phyloP scores from a whole-genome alignment of 2,797 vertebrate species.

The Leucoraja ocellata region DNA sequence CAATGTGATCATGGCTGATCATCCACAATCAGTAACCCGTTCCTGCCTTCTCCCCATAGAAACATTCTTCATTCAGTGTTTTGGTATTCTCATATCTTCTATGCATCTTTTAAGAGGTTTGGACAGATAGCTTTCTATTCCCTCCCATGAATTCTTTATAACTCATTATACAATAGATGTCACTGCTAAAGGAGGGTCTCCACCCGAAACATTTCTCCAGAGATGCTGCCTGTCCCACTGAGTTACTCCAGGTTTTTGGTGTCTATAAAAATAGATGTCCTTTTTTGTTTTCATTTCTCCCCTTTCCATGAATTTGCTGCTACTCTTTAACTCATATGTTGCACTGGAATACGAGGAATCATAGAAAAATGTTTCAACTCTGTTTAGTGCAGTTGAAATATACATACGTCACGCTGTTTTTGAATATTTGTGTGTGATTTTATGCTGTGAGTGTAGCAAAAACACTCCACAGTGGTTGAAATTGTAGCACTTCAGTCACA shows the following conservation, averaged over 20 bases:
- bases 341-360: background rate
- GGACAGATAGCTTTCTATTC: background rate
- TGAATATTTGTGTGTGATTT: too few species aligned
- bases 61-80: background rate
- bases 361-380: background rate
- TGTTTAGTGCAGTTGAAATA: background rate
- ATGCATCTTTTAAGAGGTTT: background rate
- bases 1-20: too few species aligned
- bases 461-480: too few species aligned
- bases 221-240: too few species aligned
- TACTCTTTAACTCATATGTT: background rate
- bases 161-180: background rate
- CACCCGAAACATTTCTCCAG: too few species aligned
- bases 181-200: too few species aligned
- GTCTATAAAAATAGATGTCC: background rate
- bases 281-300: background rate
- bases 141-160: background rate
- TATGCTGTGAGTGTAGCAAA: background rate
- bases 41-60: too few species aligned
- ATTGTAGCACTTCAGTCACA: too few species aligned
- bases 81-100: background rate
- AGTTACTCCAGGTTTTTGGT: too few species aligned
- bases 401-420: background rate
- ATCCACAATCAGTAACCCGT: too few species aligned
- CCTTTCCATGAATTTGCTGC: background rate